Evolutionary conservation across 1,140 invertebrate species (phyloP).

Genomic region (Drosophila prosaltans): DNA sequence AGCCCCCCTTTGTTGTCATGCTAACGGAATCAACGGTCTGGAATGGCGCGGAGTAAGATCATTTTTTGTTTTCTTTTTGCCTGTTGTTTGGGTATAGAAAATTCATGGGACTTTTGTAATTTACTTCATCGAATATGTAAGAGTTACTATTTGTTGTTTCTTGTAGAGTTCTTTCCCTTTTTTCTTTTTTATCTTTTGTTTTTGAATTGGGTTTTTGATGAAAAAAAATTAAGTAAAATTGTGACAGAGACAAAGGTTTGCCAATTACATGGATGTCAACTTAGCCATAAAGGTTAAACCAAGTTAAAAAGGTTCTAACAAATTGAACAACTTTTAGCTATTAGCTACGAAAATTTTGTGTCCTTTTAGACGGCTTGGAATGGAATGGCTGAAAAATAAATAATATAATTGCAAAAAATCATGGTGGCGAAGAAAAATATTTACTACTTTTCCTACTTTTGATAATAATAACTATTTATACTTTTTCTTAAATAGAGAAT

Average conservation of each 20-base stretch:
- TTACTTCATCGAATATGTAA: constrained; percentile 45
- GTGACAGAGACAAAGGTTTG: constrained; percentile 31
- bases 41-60: constrained; percentile 63
- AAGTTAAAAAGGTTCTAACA: neutral
- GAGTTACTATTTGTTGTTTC: constrained; percentile 7
- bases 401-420: neutral
- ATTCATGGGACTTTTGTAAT: constrained; percentile 55
- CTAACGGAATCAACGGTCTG: constrained; percentile 53
- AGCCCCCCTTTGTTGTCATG: neutral
- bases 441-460: too few relatives aligned
- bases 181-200: constrained; percentile 24
- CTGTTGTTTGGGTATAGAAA: constrained; percentile 32
- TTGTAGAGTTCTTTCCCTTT: constrained; percentile 14
- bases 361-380: neutral
- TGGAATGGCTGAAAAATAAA: neutral
- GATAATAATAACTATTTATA: too few relatives aligned
- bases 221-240: constrained; percentile 23
- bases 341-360: neutral
- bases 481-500: too few relatives aligned
- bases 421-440: too few relatives aligned
- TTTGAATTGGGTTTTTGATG: constrained; percentile 3
- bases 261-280: neutral
- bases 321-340: neutral
- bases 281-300: constrained; percentile 3
- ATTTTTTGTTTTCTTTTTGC: constrained; percentile 24